Base-by-base conservation (phyloP, 2,888 invertebrate species). In the Monochamus alternatus region DNA sequence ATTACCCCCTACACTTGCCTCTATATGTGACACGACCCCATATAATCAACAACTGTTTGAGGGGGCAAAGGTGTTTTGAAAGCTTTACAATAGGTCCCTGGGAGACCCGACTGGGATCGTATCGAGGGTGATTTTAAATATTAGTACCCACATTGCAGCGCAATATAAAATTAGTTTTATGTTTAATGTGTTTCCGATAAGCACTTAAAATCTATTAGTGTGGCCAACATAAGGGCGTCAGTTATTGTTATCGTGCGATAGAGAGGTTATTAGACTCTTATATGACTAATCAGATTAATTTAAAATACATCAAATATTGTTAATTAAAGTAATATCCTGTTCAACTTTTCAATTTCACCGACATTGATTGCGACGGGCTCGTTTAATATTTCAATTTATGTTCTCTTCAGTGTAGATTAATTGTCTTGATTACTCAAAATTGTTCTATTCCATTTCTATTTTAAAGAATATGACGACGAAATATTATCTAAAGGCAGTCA, bases 61-160 rank as follows among this genome's bases (percentile, higher is more conserved):
- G 58, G 68, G 38, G 68, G 32, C 3, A 52, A 44, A 60, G 31
- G 69, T 60, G 69, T 69, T 47, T 47, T 69, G 60, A 69, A 68
- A 47, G 60, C 32, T 47, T 7, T 30, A 69, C 30, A 69, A 60
- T 69, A 60, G 43, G 44, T 47, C 69, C 60, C 60, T 47, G 12
- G 32, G 14, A n/a, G 51, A 44, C 14, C 9, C 38, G 44, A 43
- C 30, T 43, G 58, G 38, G 31, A 32, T 38, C 3, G 12, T 5
- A 44, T 69, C 43, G 47, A 60, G 60, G 60, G 60, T 12, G 59
- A 52, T 60, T 60, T 69, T 44, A 60, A 68, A 69, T 60, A 60
- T 69, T 69, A 60, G 69, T 69, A 69, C 69, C 69, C 69, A 69
- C 60, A 69, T 69, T 69, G 31, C 44, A 44, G 22, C 14, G 60